Evolutionary conservation across 2,797 vertebrate species (phyloP).

Genomic region (Nannoperca obscura): DNA sequence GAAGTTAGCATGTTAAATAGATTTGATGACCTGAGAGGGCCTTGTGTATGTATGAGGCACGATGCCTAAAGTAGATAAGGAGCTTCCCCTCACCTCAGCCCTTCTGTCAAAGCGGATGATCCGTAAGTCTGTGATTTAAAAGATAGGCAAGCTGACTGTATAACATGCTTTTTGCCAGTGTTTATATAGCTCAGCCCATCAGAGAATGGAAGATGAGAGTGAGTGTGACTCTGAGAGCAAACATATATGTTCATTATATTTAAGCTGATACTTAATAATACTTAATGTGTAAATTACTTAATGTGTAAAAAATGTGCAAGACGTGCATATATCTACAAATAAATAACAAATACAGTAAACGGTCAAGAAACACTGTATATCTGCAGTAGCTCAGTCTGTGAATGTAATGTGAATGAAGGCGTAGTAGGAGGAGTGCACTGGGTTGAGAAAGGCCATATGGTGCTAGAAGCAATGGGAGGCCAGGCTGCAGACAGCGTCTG

Average conservation of each 20-base stretch:
- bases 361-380: conserved; percentile 1
- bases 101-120: conserved; percentile 57
- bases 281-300: neutral
- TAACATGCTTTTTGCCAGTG: conserved; percentile 21
- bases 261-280: neutral
- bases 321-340: neutral
- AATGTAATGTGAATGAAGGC: conserved; percentile 43
- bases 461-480: conserved; percentile 53
- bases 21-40: conserved; percentile 38
- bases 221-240: neutral
- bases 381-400: conserved; percentile 18
- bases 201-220: neutral
- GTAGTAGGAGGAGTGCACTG: conserved; percentile 35
- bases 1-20: conserved; percentile 35
- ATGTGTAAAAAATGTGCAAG: neutral
- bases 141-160: conserved; percentile 34
- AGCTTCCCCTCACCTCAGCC: conserved; percentile 59
- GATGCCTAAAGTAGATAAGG: conserved; percentile 74
- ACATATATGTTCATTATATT: neutral
- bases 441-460: conserved; percentile 59
- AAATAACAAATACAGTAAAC: neutral
- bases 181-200: conserved; percentile 24
- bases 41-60: conserved; percentile 30
- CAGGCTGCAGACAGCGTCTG: conserved; percentile 58
- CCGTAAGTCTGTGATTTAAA: conserved; percentile 60